Evolutionary conservation across 2,797 vertebrate genomes (phyloP).

Genomic region (Halcyon chelicuti): DNA sequence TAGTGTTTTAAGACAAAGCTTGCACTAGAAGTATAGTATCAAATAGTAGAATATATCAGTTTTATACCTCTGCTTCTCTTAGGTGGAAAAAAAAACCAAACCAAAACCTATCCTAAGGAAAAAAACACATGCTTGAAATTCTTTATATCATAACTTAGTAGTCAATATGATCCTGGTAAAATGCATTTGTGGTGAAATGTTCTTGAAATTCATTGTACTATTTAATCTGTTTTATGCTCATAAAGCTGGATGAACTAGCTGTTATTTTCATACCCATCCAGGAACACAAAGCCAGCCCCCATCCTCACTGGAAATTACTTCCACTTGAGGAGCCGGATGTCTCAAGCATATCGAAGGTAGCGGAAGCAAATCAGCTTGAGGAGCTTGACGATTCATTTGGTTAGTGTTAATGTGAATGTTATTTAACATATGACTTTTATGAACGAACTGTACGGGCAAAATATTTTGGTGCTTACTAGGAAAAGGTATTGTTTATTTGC

Average conservation of each 20-base stretch:
- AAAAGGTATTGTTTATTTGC: neutral
- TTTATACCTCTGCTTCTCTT: neutral
- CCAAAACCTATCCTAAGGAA: neutral
- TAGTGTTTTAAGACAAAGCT: neutral
- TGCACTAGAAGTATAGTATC: neutral
- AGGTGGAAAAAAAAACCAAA: neutral
- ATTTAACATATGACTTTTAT: neutral
- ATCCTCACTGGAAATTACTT: neutral
- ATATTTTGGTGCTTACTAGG: neutral
- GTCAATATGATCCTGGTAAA: neutral
- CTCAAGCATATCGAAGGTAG: conserved; percentile 63
- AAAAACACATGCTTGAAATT: neutral
- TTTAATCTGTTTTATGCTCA: neutral
- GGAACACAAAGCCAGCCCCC: neutral
- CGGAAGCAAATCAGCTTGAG: conserved; percentile 52
- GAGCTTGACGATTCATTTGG: conserved; percentile 75
- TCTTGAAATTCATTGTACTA: neutral
- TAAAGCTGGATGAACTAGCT: neutral
- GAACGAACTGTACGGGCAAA: neutral
- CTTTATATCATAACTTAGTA: neutral
- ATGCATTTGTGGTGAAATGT: neutral
- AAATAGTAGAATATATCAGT: neutral
- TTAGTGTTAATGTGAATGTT: conserved; percentile 49
- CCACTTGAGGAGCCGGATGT: conserved; percentile 43
- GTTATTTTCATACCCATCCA: neutral